phyloP scores from a whole-genome alignment of 2,113 vertebrate species.

The Alaudala cheleensis region DNA sequence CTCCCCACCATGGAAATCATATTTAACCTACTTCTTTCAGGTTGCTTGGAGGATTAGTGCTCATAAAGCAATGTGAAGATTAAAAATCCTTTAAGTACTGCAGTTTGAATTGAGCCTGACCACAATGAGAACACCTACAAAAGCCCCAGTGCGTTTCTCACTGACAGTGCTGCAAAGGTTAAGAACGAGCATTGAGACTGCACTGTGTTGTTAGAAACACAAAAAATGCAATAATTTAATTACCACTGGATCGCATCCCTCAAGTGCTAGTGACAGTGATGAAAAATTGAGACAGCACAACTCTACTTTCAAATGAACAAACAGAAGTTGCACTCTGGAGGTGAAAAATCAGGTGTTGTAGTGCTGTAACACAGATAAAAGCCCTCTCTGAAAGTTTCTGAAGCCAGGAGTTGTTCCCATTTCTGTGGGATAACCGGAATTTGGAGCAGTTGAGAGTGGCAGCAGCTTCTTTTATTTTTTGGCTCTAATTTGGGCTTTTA shows the following conservation, averaged over 20 bases:
- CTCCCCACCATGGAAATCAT: not conserved
- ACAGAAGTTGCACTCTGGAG: not conserved
- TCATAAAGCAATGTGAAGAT: slow-evolving; percentile 18
- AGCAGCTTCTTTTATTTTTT: not conserved
- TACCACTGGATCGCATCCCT: not conserved
- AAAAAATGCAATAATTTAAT: not conserved
- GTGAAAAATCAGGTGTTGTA: not conserved
- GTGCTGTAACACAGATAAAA: not conserved
- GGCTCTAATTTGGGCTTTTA: not conserved
- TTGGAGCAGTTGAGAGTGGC: not conserved
- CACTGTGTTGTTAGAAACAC: fast-evolving
- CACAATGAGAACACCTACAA: not conserved
- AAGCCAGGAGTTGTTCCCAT: not conserved
- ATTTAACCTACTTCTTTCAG: slow-evolving; percentile 49
- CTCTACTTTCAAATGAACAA: not conserved
- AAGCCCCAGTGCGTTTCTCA: not conserved
- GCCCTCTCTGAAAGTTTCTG: not conserved
- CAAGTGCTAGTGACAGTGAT: fast-evolving
- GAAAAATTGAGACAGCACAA: fast-evolving
- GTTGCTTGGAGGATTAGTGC: slow-evolving; percentile 9
- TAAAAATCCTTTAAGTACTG: not conserved
- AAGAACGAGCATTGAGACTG: not conserved
- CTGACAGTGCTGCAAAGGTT: not conserved
- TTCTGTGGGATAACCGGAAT: not conserved
- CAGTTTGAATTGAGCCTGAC: not conserved